These are phyloP conservation scores for Chondrosia reniformis DNA, from an alignment of 37 sponge, comb jelly and placozoan genomes.

Conservation along the genomic window DNA sequence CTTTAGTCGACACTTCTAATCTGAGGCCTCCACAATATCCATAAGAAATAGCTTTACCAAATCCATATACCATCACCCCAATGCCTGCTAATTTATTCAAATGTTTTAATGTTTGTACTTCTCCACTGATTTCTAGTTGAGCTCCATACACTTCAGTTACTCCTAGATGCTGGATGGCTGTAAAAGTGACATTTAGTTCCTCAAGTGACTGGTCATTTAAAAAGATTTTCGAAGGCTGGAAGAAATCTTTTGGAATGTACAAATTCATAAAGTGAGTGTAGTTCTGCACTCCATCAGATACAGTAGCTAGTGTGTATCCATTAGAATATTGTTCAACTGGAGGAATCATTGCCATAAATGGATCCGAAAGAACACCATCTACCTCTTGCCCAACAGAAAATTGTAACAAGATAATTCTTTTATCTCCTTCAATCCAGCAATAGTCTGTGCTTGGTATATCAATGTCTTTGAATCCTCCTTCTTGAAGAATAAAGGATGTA, in stretches of 20 bases:
- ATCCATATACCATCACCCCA: constrained; percentile 17
- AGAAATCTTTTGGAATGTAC: not conserved
- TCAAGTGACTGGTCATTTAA: not conserved
- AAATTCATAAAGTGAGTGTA: constrained; percentile 9
- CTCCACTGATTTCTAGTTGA: not conserved
- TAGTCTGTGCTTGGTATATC: not conserved
- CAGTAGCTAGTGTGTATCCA: not conserved
- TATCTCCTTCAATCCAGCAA: not conserved
- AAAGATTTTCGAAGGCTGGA: not conserved
- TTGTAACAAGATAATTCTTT: not conserved
- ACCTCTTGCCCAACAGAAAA: not conserved
- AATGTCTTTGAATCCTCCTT: not conserved
- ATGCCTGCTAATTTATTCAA: not conserved
- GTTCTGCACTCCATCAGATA: not conserved
- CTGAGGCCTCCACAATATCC: constrained; percentile 1
- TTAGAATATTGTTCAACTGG: not conserved
- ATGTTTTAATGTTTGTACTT: not conserved
- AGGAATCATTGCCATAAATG: constrained; percentile 15
- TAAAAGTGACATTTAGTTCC: too few species aligned
- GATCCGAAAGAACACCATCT: not conserved
- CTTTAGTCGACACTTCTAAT: too few species aligned
- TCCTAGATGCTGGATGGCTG: too few species aligned
- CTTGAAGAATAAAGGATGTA: not conserved
- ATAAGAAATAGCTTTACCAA: constrained; percentile 9
- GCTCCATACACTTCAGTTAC: not conserved